Evolutionary conservation across 1,140 invertebrate species (phyloP), one percentile per base, ranked within the genome.

Genomic region (Ylistrum balloti): DNA sequence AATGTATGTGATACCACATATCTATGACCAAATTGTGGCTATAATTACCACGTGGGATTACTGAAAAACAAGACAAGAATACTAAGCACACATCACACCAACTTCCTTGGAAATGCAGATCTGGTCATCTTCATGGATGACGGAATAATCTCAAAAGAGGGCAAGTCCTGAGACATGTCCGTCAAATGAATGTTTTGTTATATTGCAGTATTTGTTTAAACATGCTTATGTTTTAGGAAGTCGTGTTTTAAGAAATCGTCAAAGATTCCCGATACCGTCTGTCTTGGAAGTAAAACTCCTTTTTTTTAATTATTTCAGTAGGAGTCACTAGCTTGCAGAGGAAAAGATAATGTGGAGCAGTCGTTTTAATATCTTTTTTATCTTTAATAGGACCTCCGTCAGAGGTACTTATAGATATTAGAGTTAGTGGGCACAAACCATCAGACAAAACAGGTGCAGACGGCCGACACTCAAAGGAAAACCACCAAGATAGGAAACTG

Each of bases 401-500:
- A 28, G n/a, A 74, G n/a, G 56, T 74, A 2, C 56, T 74, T n/a
- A n/a, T n/a, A 0, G 56, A 74, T 74, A 28, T 74, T 7, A 74
- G 28, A 74, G n/a, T 74, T 28, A n/a, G 22, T 28, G 56, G 28
- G 13, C 56, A 17, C 2, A 74, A 86, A 74, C 17, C 56, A 74
- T 74, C 56, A 33, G 88, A 91, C 20, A 35, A 92, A 20, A 41
- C 20, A 34, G 22, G 41, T n/a, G 7, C 86, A 90, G 7, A 10
- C 28, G 17, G 56, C 3, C 0, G 5, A 74, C 56, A 74, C 11
- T 35, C 48, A 48, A 35, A 90, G n/a, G n/a, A 88, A 13, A 87
- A 74, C 32, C 88, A 90, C 11, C 90, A 89, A 85, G 92, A 93
- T 28, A 87, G 85, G 9, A 88, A 95, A 48, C 92, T 96, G 45